Base-by-base conservation (phyloP, 1,140 invertebrate genomes). In the Drosophila teissieri region DNA sequence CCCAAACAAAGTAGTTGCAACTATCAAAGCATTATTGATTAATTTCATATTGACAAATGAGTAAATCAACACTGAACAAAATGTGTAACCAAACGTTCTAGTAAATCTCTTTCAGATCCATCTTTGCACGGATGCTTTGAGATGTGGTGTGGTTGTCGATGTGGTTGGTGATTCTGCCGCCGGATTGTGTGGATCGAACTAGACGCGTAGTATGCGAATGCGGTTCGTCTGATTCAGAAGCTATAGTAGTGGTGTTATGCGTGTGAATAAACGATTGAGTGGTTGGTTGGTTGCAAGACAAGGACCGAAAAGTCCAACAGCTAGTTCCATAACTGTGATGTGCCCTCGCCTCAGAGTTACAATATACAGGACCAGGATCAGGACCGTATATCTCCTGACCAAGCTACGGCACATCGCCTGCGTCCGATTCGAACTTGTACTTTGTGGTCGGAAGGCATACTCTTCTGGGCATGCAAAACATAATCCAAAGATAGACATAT, bases 281-380 rank as follows among this genome's bases (percentile, higher is more conserved):
- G 34, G 4, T 4, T 24, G 24, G 36, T 60, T 36, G 78, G 37
- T 61, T 27, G 79, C 79, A 85, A 77, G 91, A 92, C 91, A 92
- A 92, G 91, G 91, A 92, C 91, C 88, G 80, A 92, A 91, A 74
- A 92, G 78, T 92, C 91, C 91, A 92, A 92, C 91, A 92, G 89
- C 84, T 85, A 60, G 45, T 10, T 52, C 49, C 17, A 44, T 58
- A 84, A 89, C 86, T 92, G 84, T 91, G 90, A 91, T 91, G 90
- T 91, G 77, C 75, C 70, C 44, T 42, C 62, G 56, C 22, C 51
- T 73, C 64, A 63, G 73, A 51, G 48, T 57, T 69, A 70, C 51
- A 69, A 40, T 70, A 70, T 48, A 69, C 42, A 15, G 52, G 24
- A 24, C 24, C 19, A 19, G 19, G 44, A 44, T 12, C 17, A 27